A percentile compares a stretch with the other conserved stretches of the same genome.
phyloP scores from a whole-genome alignment of 2,888 invertebrate species.

The Andrena trimmerana region DNA sequence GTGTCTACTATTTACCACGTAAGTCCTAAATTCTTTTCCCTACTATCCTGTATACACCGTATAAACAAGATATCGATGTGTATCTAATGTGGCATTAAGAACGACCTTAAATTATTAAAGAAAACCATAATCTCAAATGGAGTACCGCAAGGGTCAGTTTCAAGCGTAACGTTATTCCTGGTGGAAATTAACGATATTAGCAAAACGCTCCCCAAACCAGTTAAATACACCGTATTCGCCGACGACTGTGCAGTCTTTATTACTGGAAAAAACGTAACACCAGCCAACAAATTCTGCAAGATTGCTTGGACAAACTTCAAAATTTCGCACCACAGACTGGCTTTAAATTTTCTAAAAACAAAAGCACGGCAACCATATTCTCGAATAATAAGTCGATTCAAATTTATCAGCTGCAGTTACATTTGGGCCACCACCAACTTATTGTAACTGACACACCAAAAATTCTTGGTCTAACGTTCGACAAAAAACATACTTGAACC shows the following conservation, averaged over 20 bases:
- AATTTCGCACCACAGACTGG: not conserved
- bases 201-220: not conserved
- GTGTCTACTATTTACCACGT: too few relatives aligned
- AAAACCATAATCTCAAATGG: too few relatives aligned
- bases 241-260: not conserved
- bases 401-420: not conserved
- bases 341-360: not conserved
- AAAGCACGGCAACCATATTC: not conserved
- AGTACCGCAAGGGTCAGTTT: not conserved
- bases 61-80: too few relatives aligned
- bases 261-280: not conserved
- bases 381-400: not conserved
- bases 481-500: not conserved
- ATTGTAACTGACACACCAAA: not conserved
- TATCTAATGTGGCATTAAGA: too few relatives aligned
- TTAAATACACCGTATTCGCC: not conserved
- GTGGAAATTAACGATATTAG: not conserved
- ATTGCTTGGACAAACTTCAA: not conserved
- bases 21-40: too few relatives aligned
- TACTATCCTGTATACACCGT: too few relatives aligned
- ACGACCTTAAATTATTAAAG: too few relatives aligned
- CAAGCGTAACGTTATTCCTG: not conserved
- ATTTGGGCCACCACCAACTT: not conserved
- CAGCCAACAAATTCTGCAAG: not conserved
- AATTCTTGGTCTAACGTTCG: not conserved